A percentile compares a stretch with the other conserved stretches of the same genome.
phyloP scores from a whole-genome alignment of 2,113 vertebrate genomes.

The Tachysurus vachellii region DNA sequence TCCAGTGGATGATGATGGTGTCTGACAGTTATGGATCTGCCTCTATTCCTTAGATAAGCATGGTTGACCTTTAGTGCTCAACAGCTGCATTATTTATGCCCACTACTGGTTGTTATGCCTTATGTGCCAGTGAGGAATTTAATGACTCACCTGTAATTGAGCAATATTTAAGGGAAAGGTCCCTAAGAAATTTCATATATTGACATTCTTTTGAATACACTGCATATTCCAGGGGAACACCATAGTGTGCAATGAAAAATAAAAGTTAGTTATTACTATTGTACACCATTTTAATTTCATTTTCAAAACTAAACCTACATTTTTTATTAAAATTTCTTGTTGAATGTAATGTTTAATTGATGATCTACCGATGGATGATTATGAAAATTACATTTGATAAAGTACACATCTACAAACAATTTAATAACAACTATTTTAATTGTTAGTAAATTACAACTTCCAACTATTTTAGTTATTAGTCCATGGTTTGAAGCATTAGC shows the following conservation, averaged over 20 bases:
- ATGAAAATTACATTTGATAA: neutral
- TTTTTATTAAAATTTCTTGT: neutral
- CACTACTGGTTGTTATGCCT: slow-evolving; percentile 49
- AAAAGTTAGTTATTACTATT: neutral
- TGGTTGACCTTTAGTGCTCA: slow-evolving; percentile 52
- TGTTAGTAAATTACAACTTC: no score
- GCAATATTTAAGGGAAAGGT: slow-evolving; percentile 42
- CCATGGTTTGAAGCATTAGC: neutral
- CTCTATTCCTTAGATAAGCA: slow-evolving; percentile 53
- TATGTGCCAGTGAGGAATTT: slow-evolving; percentile 46
- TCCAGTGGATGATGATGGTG: slow-evolving; percentile 43
- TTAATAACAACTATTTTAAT: no score
- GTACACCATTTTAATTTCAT: neutral
- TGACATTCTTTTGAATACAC: neutral
- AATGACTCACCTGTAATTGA: slow-evolving; percentile 49
- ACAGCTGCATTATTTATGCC: slow-evolving; percentile 56
- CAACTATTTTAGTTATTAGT: neutral
- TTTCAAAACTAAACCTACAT: neutral
- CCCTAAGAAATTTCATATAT: slow-evolving; percentile 2
- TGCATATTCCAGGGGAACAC: neutral
- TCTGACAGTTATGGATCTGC: slow-evolving; percentile 48
- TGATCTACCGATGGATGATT: neutral
- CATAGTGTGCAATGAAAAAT: neutral
- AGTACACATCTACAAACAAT: neutral
- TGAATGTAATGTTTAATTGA: neutral